Evolutionary conservation across 1,140 invertebrate species (phyloP).

Genomic region (Neoseiulus cucumeris): DNA sequence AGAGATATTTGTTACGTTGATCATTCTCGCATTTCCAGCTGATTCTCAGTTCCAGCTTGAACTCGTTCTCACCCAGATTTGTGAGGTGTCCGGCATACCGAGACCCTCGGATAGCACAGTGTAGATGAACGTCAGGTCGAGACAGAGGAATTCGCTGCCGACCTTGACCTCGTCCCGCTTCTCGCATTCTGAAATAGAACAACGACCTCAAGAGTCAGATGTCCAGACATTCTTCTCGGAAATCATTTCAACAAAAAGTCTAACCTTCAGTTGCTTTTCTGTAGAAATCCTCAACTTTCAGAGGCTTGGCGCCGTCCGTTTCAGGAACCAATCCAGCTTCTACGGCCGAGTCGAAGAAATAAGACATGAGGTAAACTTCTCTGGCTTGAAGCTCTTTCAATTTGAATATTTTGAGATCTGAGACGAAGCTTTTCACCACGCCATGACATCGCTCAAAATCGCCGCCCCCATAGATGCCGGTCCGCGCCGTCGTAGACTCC

Average conservation of each 20-base stretch:
- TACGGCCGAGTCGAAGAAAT: conserved; percentile 72
- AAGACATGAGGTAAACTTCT: conserved; percentile 63
- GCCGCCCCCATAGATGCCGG: too few relatives aligned
- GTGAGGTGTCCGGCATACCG: conserved; percentile 43
- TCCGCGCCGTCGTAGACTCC: too few relatives aligned
- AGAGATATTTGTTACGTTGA: too few relatives aligned
- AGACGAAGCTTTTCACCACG: conserved; percentile 22
- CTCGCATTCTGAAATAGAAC: too few relatives aligned
- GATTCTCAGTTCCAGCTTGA: too few relatives aligned
- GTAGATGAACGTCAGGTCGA: conserved; percentile 70
- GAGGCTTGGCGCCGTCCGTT: neutral
- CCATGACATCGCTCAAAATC: conserved; percentile 17
- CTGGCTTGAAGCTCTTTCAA: conserved; percentile 40
- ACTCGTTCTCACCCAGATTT: conserved; percentile 47
- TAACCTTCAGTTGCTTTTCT: too few relatives aligned
- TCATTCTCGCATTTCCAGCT: too few relatives aligned
- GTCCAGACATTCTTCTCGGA: neutral
- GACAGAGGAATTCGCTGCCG: conserved; percentile 75
- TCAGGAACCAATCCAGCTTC: conserved; percentile 57
- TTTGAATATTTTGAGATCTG: too few relatives aligned
- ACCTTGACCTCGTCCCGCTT: too few relatives aligned
- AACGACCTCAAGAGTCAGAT: neutral
- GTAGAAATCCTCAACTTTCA: neutral
- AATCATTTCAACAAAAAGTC: too few relatives aligned
- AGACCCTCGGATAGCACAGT: conserved; percentile 60